Evolutionary conservation across 1,140 invertebrate species (phyloP), one percentile per base, ranked within the genome.

Genomic region (Drosophila lini): DNA sequence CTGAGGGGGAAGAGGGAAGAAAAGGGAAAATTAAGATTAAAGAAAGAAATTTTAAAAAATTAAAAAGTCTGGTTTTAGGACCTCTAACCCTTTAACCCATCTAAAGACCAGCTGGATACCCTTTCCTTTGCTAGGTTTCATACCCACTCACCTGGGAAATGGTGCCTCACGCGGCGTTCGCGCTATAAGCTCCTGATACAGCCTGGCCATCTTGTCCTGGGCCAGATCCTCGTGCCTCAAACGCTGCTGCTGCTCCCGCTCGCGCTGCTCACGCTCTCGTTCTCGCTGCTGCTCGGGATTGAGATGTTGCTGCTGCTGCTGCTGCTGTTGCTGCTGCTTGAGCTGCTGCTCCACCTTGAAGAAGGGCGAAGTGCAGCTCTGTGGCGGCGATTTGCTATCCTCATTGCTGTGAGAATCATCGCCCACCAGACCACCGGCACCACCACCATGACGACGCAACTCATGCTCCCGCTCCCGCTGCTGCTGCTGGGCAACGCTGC

Each of bases 201-300:
- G 98, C 86, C 97, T 95, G 15, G 98, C 96, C 78, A 99, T 97
- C 93, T 99, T 98, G 91, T 99, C 98, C 93, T 98, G 98, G 47
- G 98, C 96, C 93, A 98, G 97, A 93, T 98, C 97, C 91, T 98
- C 97, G 91, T 98, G 97, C 85, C 97, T 97, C 82, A 96, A 95
- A 63, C 97, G 93, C 92, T 96, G 94, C 92, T 96, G 94, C 45
- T 81, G 80, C 22, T 90, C 73, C 7, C 80, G 74, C 96, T 88
- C 80, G 13, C 77, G 63, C 40, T 91, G 89, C 36, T 91, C 55
- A 93, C 94, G 92, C 95, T 96, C 95, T 28, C 95, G 94, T 44
- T 79, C 52, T 94, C 94, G 91, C 95, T 96, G 94, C 45, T 94
- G 85, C 1, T 70, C 52, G 3, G 77, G 77, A 13, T 61, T 69